Evolutionary conservation across 2,888 invertebrate species (phyloP).

Genomic region (Calameuta pallipes): DNA sequence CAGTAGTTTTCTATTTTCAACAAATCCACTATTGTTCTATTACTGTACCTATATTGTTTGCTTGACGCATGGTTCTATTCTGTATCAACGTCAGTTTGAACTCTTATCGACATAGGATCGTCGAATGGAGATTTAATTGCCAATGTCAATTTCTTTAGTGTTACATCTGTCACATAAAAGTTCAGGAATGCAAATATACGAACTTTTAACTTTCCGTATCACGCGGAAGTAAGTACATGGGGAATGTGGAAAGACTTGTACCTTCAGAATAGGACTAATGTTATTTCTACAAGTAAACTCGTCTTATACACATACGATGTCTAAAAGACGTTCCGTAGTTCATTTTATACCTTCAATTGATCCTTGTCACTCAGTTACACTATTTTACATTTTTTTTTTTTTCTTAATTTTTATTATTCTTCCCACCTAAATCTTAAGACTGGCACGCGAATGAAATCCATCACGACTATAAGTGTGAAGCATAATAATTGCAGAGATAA

Average conservation of each 20-base stretch:
- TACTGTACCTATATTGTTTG: background rate
- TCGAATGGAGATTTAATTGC: background rate
- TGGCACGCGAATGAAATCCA: background rate
- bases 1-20: background rate
- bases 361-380: background rate
- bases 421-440: background rate
- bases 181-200: background rate
- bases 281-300: conserved; percentile 17
- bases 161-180: background rate
- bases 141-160: background rate
- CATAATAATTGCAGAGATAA: too few relatives aligned
- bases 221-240: background rate
- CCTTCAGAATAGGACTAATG: conserved; percentile 26
- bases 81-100: background rate
- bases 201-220: background rate
- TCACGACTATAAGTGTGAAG: too few relatives aligned
- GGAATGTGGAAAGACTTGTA: conserved; percentile 22
- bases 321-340: conserved; percentile 6
- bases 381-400: background rate
- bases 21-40: background rate
- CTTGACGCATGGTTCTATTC: background rate
- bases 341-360: conserved; percentile 10
- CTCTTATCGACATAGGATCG: background rate
- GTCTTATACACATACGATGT: conserved; percentile 14
- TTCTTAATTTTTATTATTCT: background rate